A percentile compares a stretch with the other conserved stretches of the same genome.
Conservation (phyloP, 2,113 vertebrate species). For the Myiagra hebetior region DNA sequence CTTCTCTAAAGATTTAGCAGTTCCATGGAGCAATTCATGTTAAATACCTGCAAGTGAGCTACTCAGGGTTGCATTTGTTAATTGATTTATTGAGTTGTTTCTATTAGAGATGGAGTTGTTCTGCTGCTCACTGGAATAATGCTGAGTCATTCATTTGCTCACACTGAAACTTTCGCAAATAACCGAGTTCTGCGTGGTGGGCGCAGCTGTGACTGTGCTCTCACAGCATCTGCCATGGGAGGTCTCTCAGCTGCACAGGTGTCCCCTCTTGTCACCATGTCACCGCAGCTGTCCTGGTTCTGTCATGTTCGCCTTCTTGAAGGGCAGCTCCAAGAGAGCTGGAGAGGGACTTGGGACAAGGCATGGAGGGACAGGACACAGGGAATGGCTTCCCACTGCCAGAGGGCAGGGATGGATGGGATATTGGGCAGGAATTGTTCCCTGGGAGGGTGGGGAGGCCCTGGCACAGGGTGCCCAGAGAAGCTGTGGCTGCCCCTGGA, state of each 20-base stretch:
- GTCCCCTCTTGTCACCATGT: neutral
- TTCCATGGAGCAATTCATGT: slow-evolving; percentile 26
- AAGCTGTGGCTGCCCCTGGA: neutral
- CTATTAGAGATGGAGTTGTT: neutral
- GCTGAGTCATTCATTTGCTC: slow-evolving; percentile 18
- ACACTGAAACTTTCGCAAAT: neutral
- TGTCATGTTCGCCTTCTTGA: fast-evolving
- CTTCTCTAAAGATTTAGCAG: slow-evolving; percentile 36
- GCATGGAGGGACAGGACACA: neutral
- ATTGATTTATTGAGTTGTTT: slow-evolving; percentile 51
- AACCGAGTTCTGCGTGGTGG: fast-evolving
- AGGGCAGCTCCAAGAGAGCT: neutral
- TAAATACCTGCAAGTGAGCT: slow-evolving; percentile 42
- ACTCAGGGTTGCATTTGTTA: slow-evolving; percentile 20
- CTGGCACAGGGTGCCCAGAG: neutral
- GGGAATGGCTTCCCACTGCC: neutral
- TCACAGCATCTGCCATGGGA: neutral
- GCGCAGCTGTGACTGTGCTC: neutral
- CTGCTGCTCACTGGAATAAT: neutral
- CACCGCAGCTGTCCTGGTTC: neutral
- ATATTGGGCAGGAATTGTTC: neutral
- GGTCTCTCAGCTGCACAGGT: neutral
- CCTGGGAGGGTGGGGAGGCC: neutral
- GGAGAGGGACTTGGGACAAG: neutral
- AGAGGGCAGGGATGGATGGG: neutral